Conservation (phyloP, 2,797 vertebrate species). For the Ambastaia sidthimunki region DNA sequence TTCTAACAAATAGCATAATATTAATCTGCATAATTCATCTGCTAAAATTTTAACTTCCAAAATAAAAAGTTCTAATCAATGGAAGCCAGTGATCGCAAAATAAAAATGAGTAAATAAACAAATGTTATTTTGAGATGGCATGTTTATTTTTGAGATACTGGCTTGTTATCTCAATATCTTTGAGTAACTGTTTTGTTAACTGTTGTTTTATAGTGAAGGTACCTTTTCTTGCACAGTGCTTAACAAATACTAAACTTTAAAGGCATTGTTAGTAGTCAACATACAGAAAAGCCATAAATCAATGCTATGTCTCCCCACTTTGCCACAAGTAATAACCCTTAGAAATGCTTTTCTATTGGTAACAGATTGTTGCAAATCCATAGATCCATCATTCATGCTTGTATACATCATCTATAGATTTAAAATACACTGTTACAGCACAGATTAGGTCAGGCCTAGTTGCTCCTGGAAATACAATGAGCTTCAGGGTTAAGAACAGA, state of each 20-base stretch:
- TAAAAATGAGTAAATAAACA: too few relatives aligned
- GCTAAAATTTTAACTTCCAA: too few relatives aligned
- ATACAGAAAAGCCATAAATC: conserved; percentile 2
- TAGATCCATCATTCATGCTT: conserved; percentile 2
- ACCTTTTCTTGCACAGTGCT: background rate
- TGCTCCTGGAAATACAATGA: background rate
- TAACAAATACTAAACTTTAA: background rate
- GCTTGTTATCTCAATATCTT: background rate
- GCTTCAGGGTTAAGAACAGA: conserved; percentile 1
- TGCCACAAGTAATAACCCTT: conserved; percentile 22
- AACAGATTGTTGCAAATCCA: background rate
- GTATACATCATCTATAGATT: background rate
- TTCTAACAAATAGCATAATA: background rate
- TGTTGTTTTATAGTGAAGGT: background rate
- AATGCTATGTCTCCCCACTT: background rate
- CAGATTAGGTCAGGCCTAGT: conserved; percentile 34
- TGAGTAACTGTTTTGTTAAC: background rate
- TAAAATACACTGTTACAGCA: background rate
- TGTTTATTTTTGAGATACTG: too few relatives aligned
- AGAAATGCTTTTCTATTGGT: conserved; percentile 19
- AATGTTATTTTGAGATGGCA: too few relatives aligned
- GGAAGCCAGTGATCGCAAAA: too few relatives aligned
- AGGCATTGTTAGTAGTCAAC: conserved; percentile 14
- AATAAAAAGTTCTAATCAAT: too few relatives aligned
- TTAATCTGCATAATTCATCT: too few relatives aligned